Evolutionary conservation across 1,140 invertebrate species (phyloP), one percentile per base, ranked within the genome.

Genomic region (Mycetomoellerius zeteki): DNA sequence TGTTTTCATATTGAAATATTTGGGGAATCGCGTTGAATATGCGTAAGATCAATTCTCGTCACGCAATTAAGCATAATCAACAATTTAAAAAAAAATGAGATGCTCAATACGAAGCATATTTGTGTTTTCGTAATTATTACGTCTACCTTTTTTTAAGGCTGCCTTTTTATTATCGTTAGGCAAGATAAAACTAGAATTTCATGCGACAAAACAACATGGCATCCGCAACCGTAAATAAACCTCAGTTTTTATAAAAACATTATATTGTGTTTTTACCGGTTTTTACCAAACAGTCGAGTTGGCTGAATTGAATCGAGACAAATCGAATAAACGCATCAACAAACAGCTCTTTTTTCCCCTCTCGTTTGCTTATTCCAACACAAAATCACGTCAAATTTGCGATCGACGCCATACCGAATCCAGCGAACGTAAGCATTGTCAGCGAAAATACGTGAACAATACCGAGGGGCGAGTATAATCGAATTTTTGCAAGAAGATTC

Each of bases 241-340:
- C 43, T 85, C 62, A 19, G 75, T 77, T 76, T 80, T 85, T 85
- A 78, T 64, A 80, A 85, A 85, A 85, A 85, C 62, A 85, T 65
- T 54, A 67, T 64, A n/a, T n/a, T 80, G 58, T 85, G 6, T 76
- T 85, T 78, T 64, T 64, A 56, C 64, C 21, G 19, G 43, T 67
- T 67, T 78, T 47, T 47, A 7, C 19, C 27, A n/a, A 69, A 80
- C n/a, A 24, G n/a, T n/a, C 27, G 65, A 81, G 33, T 60, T 58
- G 80, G 37, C 43, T 12, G 80, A 65, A 85, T 78, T 78, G 72
- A 47, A 85, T 77, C 84, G 84, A 27, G 19, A 30, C 67, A 65
- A 27, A 75, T 76, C 58, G 85, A 58, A 72, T 64, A 69, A 80
- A 65, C n/a, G 73, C 52, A 47, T 58, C 69, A 50, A 75, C 56